Conservation (phyloP, 23 tunicate genomes). For the Halocynthia aurantium region DNA sequence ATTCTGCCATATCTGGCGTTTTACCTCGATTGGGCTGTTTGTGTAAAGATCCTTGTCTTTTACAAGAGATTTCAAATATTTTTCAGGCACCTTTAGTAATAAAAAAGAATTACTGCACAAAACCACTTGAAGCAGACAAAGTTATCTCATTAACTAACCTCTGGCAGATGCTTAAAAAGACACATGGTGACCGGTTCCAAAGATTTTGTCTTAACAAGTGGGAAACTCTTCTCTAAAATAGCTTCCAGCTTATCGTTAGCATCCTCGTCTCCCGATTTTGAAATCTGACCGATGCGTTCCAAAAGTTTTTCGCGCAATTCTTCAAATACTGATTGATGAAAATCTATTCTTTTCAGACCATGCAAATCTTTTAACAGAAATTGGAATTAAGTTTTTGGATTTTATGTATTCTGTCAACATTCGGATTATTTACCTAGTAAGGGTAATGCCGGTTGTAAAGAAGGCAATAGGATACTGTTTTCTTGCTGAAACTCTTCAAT, state of each 20-base stretch:
- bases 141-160: conserved; percentile 22
- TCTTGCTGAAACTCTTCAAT: conserved; percentile 94
- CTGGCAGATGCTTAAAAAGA: conserved; percentile 69
- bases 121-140: neutral
- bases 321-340: conserved; percentile 83
- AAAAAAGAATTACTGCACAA: neutral
- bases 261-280: conserved; percentile 58
- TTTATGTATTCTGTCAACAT: too few species aligned
- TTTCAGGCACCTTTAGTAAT: conserved; percentile 74
- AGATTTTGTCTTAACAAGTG: conserved; percentile 56
- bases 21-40: conserved; percentile 89
- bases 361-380: conserved; percentile 57
- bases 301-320: conserved; percentile 63
- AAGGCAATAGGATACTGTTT: conserved; percentile 83
- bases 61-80: conserved; percentile 55
- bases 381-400: neutral
- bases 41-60: conserved; percentile 74
- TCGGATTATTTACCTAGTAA: conserved; percentile 41
- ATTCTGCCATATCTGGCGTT: conserved; percentile 95
- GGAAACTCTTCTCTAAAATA: conserved; percentile 86
- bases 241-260: conserved; percentile 66
- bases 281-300: conserved; percentile 37
- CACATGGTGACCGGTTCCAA: conserved; percentile 81
- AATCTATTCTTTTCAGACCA: conserved; percentile 66
- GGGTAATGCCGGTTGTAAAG: conserved; percentile 85